Conservation (phyloP, 1,140 invertebrate species). For the Aphaenogaster ashmeadi region DNA sequence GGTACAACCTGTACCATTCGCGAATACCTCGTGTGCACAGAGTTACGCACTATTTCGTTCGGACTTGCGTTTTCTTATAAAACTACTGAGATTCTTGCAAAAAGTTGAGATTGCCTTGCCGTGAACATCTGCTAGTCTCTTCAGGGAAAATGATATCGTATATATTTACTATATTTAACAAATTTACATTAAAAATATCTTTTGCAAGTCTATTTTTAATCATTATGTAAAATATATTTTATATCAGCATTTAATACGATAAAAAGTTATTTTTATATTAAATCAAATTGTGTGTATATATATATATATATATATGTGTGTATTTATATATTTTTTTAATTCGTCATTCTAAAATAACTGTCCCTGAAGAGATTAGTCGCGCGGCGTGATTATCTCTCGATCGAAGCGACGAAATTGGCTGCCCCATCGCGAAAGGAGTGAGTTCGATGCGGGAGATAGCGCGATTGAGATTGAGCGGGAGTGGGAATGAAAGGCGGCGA, state of each 20-base stretch:
- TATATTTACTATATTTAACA: background rate
- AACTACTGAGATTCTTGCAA: background rate
- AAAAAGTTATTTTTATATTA: background rate
- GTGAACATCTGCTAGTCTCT: background rate
- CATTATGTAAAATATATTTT: background rate
- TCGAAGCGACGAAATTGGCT: conserved; percentile 63
- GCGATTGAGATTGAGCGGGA: conserved; percentile 31
- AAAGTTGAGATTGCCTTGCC: background rate
- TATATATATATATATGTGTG: too few relatives aligned
- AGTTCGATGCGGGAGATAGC: conserved; percentile 34
- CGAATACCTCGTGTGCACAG: conserved; percentile 1
- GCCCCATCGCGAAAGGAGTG: background rate
- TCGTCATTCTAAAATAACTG: background rate
- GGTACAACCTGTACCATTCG: conserved; percentile 19
- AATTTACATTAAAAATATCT: background rate
- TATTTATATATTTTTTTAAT: background rate
- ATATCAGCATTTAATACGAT: background rate
- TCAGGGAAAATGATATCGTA: background rate
- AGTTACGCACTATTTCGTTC: conserved; percentile 44
- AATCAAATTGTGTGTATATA: background rate
- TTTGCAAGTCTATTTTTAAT: conserved; percentile 3
- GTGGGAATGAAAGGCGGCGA: conserved; percentile 35
- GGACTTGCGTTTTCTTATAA: conserved; percentile 9
- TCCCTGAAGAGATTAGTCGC: conserved; percentile 35
- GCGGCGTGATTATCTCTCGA: conserved; percentile 66